phyloP scores from a whole-genome alignment of 64 coral and sea anemone genomes.

The Pocillopora verrucosa region DNA sequence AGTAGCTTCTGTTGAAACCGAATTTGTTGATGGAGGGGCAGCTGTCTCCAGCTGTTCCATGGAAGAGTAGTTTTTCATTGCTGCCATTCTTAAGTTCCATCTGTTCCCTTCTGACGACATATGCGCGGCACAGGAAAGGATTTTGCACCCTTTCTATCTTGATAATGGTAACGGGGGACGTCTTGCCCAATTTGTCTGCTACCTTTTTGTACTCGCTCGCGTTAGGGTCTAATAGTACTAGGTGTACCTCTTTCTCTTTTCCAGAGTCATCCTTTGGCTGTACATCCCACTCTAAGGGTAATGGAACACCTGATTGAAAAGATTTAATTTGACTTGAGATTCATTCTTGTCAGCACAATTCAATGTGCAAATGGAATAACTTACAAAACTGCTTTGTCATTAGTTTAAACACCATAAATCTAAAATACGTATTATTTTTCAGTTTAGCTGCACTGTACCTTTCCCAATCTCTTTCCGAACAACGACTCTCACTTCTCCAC shows the following conservation, averaged over 20 bases:
- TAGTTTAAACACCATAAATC: no score
- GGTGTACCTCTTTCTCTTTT: slow-evolving; percentile 12
- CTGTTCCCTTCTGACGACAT: slow-evolving; percentile 5
- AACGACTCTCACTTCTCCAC: slow-evolving; percentile 4
- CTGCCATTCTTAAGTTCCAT: slow-evolving; percentile 22
- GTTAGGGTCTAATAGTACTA: slow-evolving; percentile 24
- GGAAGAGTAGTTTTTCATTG: slow-evolving; percentile 43
- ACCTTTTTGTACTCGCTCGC: slow-evolving; percentile 20
- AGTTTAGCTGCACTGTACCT: neutral
- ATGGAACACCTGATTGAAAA: slow-evolving; percentile 17
- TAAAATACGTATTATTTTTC: no score
- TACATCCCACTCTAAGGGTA: slow-evolving; percentile 17
- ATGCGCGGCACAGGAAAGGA: slow-evolving; percentile 12
- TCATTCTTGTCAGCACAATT: no score
- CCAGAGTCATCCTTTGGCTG: slow-evolving; percentile 19
- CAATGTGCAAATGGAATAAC: no score
- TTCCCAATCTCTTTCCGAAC: slow-evolving; percentile 3
- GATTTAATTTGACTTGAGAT: neutral
- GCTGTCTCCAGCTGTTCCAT: slow-evolving; percentile 41
- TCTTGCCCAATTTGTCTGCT: slow-evolving; percentile 28
- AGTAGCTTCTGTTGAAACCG: slow-evolving; percentile 57
- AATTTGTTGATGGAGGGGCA: slow-evolving; percentile 30
- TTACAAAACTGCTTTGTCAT: no score
- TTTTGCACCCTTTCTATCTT: slow-evolving; percentile 56
- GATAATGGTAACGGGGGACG: slow-evolving; percentile 6